Conservation (phyloP, 1,140 invertebrate species). For the Diabrotica virgifera region DNA sequence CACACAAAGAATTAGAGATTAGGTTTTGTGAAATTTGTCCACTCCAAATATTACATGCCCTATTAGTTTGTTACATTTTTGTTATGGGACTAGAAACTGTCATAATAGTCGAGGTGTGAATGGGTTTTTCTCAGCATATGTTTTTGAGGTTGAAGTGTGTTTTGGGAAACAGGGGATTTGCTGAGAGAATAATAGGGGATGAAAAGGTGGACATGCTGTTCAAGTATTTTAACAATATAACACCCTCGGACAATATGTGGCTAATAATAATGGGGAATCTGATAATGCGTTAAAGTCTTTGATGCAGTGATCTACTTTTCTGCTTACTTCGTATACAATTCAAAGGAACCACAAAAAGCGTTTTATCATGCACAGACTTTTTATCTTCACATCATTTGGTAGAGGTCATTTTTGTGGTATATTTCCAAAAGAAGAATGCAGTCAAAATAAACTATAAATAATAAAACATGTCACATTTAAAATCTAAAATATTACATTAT, state of each 20-base stretch:
- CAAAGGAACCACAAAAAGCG: too few species aligned
- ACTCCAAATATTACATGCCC: slow-evolving; percentile 1
- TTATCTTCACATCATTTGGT: too few species aligned
- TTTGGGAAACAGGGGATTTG: slow-evolving; percentile 7
- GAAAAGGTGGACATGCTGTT: slow-evolving; percentile 2
- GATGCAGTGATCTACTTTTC: background rate
- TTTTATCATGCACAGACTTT: too few species aligned
- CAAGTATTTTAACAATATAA: slow-evolving; percentile 4
- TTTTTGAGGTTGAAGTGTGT: background rate
- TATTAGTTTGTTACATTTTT: slow-evolving; percentile 19
- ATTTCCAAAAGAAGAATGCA: too few species aligned
- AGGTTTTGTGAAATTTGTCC: slow-evolving; percentile 5
- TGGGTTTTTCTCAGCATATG: background rate
- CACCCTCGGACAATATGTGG: background rate
- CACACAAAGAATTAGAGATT: slow-evolving; percentile 11
- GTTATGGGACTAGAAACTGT: slow-evolving; percentile 10
- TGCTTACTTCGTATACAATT: too few species aligned
- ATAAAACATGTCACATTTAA: too few species aligned
- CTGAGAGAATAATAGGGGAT: background rate
- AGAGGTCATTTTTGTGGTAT: too few species aligned
- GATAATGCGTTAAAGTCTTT: background rate
- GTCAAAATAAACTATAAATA: too few species aligned
- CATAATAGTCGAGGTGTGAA: slow-evolving; percentile 13
- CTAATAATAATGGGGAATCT: background rate
- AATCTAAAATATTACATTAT: too few species aligned